Evolutionary conservation across 2,113 vertebrate species (phyloP).

Genomic region (Meles meles): DNA sequence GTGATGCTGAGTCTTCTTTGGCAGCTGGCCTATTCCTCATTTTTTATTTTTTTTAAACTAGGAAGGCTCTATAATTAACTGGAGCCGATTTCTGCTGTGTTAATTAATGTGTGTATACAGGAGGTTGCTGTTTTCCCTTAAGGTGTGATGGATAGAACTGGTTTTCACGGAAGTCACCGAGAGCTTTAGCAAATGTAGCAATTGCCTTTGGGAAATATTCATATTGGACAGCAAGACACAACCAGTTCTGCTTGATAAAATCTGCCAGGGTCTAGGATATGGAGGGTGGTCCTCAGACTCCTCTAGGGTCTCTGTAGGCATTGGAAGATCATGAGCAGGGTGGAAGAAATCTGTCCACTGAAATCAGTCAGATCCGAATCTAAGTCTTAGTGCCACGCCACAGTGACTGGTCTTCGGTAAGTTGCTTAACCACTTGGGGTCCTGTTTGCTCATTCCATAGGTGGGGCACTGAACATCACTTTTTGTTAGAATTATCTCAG

Average conservation of each 20-base stretch:
- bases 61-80: constrained; percentile 68
- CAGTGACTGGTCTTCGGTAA: background rate
- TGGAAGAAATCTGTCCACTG: background rate
- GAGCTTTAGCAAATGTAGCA: constrained; percentile 35
- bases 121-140: constrained; percentile 36
- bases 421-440: background rate
- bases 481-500: background rate
- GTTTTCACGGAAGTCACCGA: constrained; percentile 16
- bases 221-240: background rate
- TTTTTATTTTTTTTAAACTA: background rate
- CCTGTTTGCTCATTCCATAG: background rate
- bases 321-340: background rate
- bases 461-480: background rate
- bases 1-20: background rate
- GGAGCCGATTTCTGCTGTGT: constrained; percentile 56
- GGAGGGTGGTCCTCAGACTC: too few relatives aligned
- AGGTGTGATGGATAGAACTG: constrained; percentile 39
- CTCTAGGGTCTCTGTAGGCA: background rate
- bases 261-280: background rate
- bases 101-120: constrained; percentile 74
- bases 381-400: background rate
- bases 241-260: background rate
- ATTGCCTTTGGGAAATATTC: background rate
- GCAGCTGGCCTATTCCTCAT: constrained; percentile 50
- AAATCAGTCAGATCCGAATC: background rate